Evolutionary conservation across 2,113 vertebrate genomes (phyloP), one percentile per base, ranked within the genome.

Genomic region (Nibea albiflora): DNA sequence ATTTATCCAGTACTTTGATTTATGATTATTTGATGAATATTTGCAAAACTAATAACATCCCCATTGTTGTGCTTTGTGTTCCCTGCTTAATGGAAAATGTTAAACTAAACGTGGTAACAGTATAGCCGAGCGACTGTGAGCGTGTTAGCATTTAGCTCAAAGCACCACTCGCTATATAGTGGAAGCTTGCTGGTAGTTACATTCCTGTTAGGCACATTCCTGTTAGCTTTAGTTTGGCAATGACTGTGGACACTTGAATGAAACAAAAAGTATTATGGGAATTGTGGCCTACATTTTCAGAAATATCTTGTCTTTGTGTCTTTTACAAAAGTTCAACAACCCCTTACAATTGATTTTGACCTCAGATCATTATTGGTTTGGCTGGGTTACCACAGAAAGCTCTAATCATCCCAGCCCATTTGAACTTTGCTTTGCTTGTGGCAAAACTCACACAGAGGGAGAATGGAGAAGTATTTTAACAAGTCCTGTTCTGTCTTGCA

Each of bases 401-500:
- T 70, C 61, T 68, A 67, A 77, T 83, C 53, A 75, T 73, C 64
- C 28, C 20, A 11, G 46, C 35, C n/a, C 7, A 84, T 63, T 67
- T 76, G 24, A 78, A 76, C 64, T 74, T 67, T 52, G 24, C 66
- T 46, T 76, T 85, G 42, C 60, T 70, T 15, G 16, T 42, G 19
- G 31, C 47, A 69, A 77, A 78, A 74, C 28, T 31, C 14, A 69
- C 75, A 77, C 26, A 4, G 61, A 53, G 54, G 65, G 28, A 26
- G 15, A 22, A 73, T 46, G 49, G n/a, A 50, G 44, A 87, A 31
- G 26, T n/a, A 17, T 78, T 88, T 89, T 80, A 84, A 83, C 56
- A 85, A 82, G 58, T 80, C 39, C 16, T 73, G 57, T 81, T 86
- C 77, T 80, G 63, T 70, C 85, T 83, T 26, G 54, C 72, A 56